Base-by-base conservation (phyloP, 2,797 vertebrate genomes). In the Prionace glauca region DNA sequence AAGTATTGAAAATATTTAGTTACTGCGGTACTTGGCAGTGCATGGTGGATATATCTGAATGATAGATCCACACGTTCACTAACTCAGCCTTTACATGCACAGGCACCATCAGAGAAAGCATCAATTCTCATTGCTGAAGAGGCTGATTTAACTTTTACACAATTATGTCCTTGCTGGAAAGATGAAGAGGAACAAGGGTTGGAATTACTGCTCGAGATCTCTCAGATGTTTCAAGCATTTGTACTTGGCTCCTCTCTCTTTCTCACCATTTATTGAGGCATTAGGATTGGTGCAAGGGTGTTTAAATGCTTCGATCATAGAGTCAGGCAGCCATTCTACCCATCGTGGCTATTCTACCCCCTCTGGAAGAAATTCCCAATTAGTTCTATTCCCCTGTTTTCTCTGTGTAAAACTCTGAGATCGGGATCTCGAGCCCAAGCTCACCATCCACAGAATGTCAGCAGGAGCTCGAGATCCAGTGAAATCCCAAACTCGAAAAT, bases 1-100 rank as follows among this genome's bases (percentile, higher is more conserved):
- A 90, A 96, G 74, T 96, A 71, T 62, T 94, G 0, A 69, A 95
- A 56, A 74, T 56, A 77, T 95, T 95, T 95, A 95, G 69, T 77
- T 56, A 60, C 93, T 74, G 72, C 41, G 77, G 26, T 50, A n/a
- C 16, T 77, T 50, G 50, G 93, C 69, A 77, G 3, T 11, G 7
- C 29, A 56, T 10, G 12, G 9, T 72, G 92, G 16, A 72, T 11
- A 94, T 56, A 94, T 71, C 36, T 32, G 20, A 26, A 24, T n/a
- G 26, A 7, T 74, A 32, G 16, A 3, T 74, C 67, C 12, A 20
- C 41, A 56, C 20, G 22, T 26, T 26, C 67, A 72, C 41, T 14
- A 50, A 32, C 26, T 74, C 4, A 56, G 29, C 45, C 22, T 95
- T 32, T 56, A 45, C 11, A 74, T 95, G 41, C 29, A 74, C 45